Percentiles rank a stretch among this genome's conserved stretches.
phyloP scores from a whole-genome alignment of 2,888 invertebrate species.

The Tridacna crocea region DNA sequence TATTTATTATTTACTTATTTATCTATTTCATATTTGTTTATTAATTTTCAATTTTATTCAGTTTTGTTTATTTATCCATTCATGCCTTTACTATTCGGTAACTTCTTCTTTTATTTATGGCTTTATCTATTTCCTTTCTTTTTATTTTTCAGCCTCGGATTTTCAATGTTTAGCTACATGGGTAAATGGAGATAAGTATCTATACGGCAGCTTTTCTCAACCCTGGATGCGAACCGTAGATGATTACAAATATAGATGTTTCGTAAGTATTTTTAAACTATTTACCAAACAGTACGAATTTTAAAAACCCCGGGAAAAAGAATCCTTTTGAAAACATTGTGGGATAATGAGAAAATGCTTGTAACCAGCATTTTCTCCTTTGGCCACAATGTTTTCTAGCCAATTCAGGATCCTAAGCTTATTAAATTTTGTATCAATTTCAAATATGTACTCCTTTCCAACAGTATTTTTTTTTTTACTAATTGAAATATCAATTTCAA shows the following conservation, averaged over 20 bases:
- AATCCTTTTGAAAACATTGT: neutral
- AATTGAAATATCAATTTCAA: too few species aligned
- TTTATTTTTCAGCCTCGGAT: conserved; percentile 68
- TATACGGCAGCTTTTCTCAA: conserved; percentile 80
- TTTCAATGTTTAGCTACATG: conserved; percentile 80
- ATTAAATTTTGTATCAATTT: too few species aligned
- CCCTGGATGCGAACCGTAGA: conserved; percentile 90
- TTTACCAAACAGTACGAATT: neutral
- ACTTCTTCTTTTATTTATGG: neutral
- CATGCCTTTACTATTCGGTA: neutral
- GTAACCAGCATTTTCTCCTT: conserved; percentile 8
- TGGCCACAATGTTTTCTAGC: neutral
- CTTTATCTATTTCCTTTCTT: too few species aligned
- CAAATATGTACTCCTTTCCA: too few species aligned
- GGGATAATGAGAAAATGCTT: neutral
- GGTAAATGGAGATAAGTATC: conserved; percentile 78
- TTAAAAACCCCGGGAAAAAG: neutral
- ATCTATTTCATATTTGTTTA: too few species aligned
- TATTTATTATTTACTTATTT: too few species aligned
- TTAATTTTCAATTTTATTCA: too few species aligned
- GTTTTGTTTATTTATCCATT: neutral
- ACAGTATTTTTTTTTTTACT: too few species aligned
- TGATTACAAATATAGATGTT: conserved; percentile 94
- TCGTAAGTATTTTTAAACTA: conserved; percentile 87
- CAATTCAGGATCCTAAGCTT: too few species aligned